A percentile compares a stretch with the other conserved stretches of the same genome.
These are phyloP conservation scores for Pachymerium ferrugineum DNA, from an alignment of 2,888 invertebrate genomes.

Conservation along the genomic window DNA sequence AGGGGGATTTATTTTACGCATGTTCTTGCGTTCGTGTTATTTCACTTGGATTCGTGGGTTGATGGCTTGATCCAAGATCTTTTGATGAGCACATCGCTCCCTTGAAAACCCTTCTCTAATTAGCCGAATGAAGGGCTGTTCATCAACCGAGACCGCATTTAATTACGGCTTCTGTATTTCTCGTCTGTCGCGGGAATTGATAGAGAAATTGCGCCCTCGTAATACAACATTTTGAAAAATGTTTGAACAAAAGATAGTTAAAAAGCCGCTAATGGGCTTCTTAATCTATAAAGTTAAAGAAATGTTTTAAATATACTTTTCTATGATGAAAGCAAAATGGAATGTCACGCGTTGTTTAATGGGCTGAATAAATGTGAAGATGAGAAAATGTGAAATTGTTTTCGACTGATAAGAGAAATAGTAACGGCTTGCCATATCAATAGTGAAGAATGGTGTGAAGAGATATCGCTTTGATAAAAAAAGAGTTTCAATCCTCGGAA, in stretches of 20 bases:
- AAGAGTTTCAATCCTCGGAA: no score
- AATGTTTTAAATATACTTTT: neutral
- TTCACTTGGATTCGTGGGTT: neutral
- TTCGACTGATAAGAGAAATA: neutral
- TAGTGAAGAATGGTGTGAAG: neutral
- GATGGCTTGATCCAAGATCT: conserved; percentile 14
- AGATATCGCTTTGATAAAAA: no score
- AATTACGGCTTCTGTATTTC: conserved; percentile 2
- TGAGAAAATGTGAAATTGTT: conserved; percentile 16
- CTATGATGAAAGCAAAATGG: neutral
- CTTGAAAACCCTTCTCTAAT: conserved; percentile 10
- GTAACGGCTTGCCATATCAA: neutral
- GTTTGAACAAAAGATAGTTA: neutral
- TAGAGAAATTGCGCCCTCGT: neutral
- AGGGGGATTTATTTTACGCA: no score
- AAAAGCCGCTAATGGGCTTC: no score
- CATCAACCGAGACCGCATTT: conserved; percentile 9
- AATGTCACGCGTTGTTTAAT: neutral
- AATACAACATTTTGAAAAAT: conserved; percentile 1
- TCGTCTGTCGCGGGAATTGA: neutral
- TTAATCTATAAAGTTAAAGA: no score
- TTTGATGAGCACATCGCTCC: neutral
- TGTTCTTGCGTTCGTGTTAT: conserved; percentile 3
- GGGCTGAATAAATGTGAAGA: neutral
- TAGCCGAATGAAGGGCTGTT: neutral